Conservation (phyloP, 1,140 invertebrate species). For the Euschistus heros region DNA sequence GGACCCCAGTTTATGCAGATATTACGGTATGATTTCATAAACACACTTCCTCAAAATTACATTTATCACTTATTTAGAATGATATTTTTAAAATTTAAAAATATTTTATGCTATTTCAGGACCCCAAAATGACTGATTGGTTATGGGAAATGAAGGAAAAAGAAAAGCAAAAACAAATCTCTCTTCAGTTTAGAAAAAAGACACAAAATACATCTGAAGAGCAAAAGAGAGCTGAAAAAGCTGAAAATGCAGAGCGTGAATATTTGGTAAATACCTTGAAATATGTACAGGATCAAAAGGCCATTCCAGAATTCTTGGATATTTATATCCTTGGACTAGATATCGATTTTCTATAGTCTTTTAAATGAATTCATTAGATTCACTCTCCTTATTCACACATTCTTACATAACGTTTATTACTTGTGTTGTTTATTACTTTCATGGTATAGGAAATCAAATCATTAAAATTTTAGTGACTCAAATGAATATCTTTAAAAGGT, state of each 20-base stretch:
- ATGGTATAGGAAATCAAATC: no score
- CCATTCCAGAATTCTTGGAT: no score
- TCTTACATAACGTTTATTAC: no score
- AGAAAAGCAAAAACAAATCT: slow-evolving; percentile 59
- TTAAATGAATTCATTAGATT: no score
- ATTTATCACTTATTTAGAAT: neutral
- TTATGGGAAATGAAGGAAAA: slow-evolving; percentile 74
- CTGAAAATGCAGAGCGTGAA: slow-evolving; percentile 43
- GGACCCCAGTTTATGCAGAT: slow-evolving; percentile 89
- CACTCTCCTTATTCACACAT: no score
- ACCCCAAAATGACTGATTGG: slow-evolving; percentile 81
- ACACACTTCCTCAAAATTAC: neutral
- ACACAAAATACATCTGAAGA: slow-evolving; percentile 25
- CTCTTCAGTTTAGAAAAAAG: slow-evolving; percentile 46
- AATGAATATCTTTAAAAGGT: no score
- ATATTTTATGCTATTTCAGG: slow-evolving; percentile 38
- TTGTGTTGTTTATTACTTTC: no score
- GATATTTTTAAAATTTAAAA: neutral
- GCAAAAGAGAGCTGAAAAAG: slow-evolving; percentile 20
- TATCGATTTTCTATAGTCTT: no score
- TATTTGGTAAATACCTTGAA: neutral
- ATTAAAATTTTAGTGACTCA: no score
- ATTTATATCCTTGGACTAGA: no score
- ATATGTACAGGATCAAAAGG: no score
- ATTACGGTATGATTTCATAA: slow-evolving; percentile 47